phyloP scores from a whole-genome alignment of 2,113 vertebrate genomes.

The Malurus elegans region DNA sequence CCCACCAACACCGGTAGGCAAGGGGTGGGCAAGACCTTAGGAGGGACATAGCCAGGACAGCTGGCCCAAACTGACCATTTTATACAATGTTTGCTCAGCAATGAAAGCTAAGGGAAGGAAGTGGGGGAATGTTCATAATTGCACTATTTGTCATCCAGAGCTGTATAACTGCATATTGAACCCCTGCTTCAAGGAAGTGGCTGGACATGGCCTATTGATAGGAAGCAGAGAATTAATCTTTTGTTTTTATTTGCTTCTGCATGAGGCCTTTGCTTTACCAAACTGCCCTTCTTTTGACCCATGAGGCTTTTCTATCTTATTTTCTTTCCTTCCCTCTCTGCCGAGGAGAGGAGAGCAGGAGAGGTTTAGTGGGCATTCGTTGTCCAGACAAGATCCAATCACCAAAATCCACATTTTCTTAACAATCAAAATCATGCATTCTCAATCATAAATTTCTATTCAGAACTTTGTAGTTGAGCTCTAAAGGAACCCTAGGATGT shows the following conservation, averaged over 20 bases:
- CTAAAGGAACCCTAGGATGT: not conserved
- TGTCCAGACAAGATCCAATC: not conserved
- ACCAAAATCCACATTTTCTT: not conserved
- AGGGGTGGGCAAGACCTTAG: not conserved
- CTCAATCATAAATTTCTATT: not conserved
- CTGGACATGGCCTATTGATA: not conserved
- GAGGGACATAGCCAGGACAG: not conserved
- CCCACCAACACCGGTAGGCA: rapidly evolving
- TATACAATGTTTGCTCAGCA: not conserved
- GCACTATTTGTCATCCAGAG: not conserved
- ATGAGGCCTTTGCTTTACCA: not conserved
- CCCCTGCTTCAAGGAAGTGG: rapidly evolving
- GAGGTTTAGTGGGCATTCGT: not conserved
- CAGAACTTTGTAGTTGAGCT: not conserved
- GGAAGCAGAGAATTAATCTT: not conserved
- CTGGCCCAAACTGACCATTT: not conserved
- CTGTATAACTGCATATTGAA: rapidly evolving
- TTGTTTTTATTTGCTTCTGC: not conserved
- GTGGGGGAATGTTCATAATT: rapidly evolving
- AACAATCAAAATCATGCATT: not conserved
- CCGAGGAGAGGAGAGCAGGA: rapidly evolving
- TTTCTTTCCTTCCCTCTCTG: not conserved
- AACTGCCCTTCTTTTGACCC: not conserved
- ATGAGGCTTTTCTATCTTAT: not conserved
- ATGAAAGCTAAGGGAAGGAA: not conserved